A percentile compares a stretch with the other conserved stretches of the same genome.
Conservation (phyloP, 2,888 invertebrate species). For the Chirona hameri region DNA sequence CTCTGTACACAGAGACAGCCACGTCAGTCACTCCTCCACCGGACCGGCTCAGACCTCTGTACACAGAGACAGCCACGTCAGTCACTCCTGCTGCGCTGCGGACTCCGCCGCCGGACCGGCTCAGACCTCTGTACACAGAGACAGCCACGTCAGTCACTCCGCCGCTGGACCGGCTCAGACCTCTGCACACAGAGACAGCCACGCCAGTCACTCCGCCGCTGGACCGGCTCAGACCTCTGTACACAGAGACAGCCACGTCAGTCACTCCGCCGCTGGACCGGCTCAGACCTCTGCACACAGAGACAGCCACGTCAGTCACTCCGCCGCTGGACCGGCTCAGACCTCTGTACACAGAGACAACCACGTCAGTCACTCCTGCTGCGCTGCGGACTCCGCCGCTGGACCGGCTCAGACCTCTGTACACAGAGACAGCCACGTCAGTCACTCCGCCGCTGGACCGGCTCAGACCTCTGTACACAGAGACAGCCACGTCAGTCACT, state of each 20-base stretch:
- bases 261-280: neutral
- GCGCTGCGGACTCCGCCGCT: neutral
- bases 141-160: too few species aligned
- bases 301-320: too few species aligned
- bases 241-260: too few species aligned
- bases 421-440: too few species aligned
- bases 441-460: neutral
- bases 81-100: slow-evolving; percentile 1
- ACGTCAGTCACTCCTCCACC: neutral
- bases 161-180: neutral
- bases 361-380: neutral
- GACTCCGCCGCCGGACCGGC: neutral
- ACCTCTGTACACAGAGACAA: neutral
- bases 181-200: neutral
- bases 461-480: neutral
- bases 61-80: neutral
- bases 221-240: neutral
- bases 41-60: neutral
- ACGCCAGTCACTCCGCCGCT: neutral
- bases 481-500: too few species aligned
- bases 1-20: neutral
- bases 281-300: neutral
- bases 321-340: neutral
- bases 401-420: neutral
- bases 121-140: neutral